Evolutionary conservation across 2,113 vertebrate genomes (phyloP), one percentile per base, ranked within the genome.

Genomic region (Syngnathus scovelli): DNA sequence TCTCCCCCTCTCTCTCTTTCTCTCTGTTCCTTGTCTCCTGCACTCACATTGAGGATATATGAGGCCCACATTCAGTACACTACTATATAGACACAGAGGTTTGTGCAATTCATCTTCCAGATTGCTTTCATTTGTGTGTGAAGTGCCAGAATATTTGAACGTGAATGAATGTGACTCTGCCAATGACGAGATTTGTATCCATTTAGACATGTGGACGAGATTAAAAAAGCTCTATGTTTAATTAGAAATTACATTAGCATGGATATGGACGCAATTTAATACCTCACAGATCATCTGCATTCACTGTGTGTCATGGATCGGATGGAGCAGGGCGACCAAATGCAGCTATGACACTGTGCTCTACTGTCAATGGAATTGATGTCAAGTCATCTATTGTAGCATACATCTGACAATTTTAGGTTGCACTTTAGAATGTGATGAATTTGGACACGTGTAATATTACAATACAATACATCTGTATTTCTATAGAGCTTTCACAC

Each of bases 181-280:
- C 87, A 89, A 74, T 89, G 87, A 90, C 89, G 83, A 76, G 80
- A 87, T 83, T 82, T 86, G 83, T 79, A 78, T 86, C 66, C 79
- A 66, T 87, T 74, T 78, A 78, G 78, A 84, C 87, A 89, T 87
- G 86, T 88, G 89, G 85, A 67, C 7, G 76, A 89, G 87, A 90
- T 89, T 89, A 88, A 87, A 88, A 84, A 83, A 65, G 85, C 87
- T 88, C 85, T 88, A 87, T 89, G 70, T 87, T 67, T 89, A 88
- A 90, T 90, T 89, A 89, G 72, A 78, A 85, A 78, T 84, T 71
- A 69, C 71, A 87, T 59, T 58, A 49, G 76, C 65, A 67, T 59
- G 54, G 58, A 80, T 74, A 75, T 19, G 60, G 62, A 37, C 67
- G 71, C 71, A 78, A 76, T 68, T 68, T 37, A 68, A 69, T 64